A percentile compares a stretch with the other conserved stretches of the same genome.
phyloP scores from a whole-genome alignment of 2,113 vertebrate genomes.

The Vulpes vulpes region DNA sequence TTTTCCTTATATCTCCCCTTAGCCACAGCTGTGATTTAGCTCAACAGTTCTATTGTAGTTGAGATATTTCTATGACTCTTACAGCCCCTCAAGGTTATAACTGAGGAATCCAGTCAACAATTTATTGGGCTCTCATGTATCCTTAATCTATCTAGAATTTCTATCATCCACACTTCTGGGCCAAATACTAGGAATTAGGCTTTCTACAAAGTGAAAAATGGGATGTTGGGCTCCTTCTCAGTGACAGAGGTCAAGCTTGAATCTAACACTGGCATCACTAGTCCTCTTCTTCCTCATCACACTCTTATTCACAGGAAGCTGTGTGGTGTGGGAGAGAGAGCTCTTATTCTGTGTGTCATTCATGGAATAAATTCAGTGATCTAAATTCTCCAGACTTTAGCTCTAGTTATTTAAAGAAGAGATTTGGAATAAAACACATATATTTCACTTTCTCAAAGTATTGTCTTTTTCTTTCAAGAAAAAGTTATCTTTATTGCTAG shows the following conservation, averaged over 20 bases:
- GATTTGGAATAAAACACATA: neutral
- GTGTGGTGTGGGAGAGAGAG: neutral
- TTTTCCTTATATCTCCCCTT: neutral
- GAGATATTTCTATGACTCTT: neutral
- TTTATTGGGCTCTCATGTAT: neutral
- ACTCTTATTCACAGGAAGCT: neutral
- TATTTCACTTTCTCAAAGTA: constrained; percentile 14
- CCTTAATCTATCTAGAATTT: neutral
- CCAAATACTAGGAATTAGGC: neutral
- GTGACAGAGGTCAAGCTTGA: neutral
- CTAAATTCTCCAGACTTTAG: neutral
- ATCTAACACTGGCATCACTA: neutral
- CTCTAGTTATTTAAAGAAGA: neutral
- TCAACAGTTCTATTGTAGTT: neutral
- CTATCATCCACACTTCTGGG: neutral
- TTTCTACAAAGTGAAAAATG: neutral
- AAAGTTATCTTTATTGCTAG: neutral
- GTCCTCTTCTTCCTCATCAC: neutral
- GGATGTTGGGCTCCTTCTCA: neutral
- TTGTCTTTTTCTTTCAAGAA: neutral
- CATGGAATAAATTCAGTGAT: neutral
- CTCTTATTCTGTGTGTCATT: neutral
- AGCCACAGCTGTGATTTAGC: neutral
- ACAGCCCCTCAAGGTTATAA: neutral
- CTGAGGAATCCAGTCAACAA: neutral